phyloP scores from a whole-genome alignment of 2,113 vertebrate genomes.

The Pithys albifrons region DNA sequence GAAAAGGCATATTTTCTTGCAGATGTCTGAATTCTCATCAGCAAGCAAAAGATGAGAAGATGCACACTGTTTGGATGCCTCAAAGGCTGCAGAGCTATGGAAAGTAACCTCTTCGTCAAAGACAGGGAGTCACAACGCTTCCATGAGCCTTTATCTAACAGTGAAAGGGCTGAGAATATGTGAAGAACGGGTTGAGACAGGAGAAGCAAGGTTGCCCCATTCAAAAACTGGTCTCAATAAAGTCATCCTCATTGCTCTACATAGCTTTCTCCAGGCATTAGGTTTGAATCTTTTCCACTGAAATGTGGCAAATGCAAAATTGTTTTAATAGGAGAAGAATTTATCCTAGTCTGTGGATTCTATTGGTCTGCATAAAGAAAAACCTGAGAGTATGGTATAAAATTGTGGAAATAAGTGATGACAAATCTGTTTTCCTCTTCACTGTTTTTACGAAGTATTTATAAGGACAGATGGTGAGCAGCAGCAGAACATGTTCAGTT shows the following conservation, averaged over 20 bases:
- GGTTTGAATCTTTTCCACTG: neutral
- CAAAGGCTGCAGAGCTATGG: neutral
- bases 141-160: neutral
- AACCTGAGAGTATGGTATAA: neutral
- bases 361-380: neutral
- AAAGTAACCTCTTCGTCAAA: neutral
- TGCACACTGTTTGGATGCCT: neutral
- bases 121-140: neutral
- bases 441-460: constrained; percentile 40
- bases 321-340: neutral
- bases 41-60: neutral
- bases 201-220: neutral
- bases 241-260: neutral
- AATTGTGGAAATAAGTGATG: constrained; percentile 19
- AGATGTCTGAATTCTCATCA: neutral
- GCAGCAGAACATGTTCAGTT: constrained; percentile 53
- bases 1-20: neutral
- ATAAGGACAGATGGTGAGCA: constrained; percentile 57
- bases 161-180: neutral
- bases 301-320: neutral
- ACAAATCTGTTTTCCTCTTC: constrained; percentile 38
- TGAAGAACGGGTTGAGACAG: neutral
- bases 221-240: neutral
- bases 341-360: neutral
- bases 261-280: neutral